Evolutionary conservation across 2,113 vertebrate species (phyloP).

Genomic region (Protobothrops flavoviridis): DNA sequence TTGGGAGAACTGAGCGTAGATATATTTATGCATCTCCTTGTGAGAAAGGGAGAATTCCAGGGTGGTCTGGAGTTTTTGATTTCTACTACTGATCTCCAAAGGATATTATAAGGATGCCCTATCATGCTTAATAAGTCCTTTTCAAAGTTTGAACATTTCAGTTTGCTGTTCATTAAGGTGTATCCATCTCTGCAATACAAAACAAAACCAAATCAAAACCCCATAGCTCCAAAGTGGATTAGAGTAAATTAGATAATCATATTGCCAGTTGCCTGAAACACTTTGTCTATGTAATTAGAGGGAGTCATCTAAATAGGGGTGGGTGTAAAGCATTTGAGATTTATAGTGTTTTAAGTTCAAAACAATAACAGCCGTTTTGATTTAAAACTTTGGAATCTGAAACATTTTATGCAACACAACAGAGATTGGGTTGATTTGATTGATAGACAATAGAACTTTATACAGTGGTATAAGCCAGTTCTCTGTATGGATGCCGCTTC

Average conservation of each 20-base stretch:
- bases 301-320: not conserved
- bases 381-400: not conserved
- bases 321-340: not conserved
- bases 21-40: not conserved
- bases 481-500: too few relatives aligned
- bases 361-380: not conserved
- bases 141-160: not conserved
- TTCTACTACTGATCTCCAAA: not conserved
- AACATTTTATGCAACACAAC: not conserved
- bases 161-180: not conserved
- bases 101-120: not conserved
- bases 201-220: not conserved
- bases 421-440: not conserved
- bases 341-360: not conserved
- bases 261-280: not conserved
- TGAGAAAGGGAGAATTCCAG: not conserved
- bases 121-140: not conserved
- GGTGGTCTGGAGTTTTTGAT: not conserved
- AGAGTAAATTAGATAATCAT: not conserved
- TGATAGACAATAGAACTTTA: not conserved
- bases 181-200: not conserved
- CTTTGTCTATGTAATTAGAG: not conserved
- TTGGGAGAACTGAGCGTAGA: not conserved
- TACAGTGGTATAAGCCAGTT: too few relatives aligned
- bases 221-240: not conserved